Conservation (phyloP, 1,140 invertebrate species). For the Helicoverpa armigera region DNA sequence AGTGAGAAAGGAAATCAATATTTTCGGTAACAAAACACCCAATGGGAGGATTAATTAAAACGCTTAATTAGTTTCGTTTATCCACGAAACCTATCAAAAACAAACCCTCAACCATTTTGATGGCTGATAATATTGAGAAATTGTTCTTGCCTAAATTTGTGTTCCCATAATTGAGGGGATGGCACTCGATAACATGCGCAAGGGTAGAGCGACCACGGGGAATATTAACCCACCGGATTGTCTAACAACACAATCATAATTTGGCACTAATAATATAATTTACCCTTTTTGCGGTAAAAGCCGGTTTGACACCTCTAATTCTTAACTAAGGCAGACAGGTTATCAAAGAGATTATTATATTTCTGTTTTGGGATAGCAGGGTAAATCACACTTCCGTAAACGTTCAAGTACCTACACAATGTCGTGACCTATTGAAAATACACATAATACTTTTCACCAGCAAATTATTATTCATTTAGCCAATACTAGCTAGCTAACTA, state of each 20-base stretch:
- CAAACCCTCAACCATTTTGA: constrained; percentile 70
- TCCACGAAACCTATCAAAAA: constrained; percentile 76
- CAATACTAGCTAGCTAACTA: constrained; percentile 6
- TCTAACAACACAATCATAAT: constrained; percentile 30
- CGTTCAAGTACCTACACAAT: too few relatives aligned
- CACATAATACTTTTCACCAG: not conserved
- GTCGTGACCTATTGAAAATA: not conserved
- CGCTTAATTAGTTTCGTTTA: constrained; percentile 84
- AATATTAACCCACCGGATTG: constrained; percentile 37
- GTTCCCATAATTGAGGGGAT: constrained; percentile 48
- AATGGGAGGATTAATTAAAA: constrained; percentile 82
- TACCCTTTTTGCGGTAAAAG: constrained; percentile 15
- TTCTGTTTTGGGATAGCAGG: not conserved
- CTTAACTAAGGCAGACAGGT: not conserved
- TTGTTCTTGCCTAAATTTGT: constrained; percentile 61
- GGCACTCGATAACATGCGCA: constrained; percentile 33
- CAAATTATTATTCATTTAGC: not conserved
- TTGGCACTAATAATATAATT: constrained; percentile 31
- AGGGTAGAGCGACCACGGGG: constrained; percentile 35
- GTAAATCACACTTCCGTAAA: too few relatives aligned
- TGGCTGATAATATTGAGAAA: constrained; percentile 71
- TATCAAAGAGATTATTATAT: not conserved
- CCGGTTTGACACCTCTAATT: constrained; percentile 3
- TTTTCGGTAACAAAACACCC: constrained; percentile 78
- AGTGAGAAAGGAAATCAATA: constrained; percentile 69